These are phyloP conservation scores for Smittia sp. DNA, from an alignment of 2,888 invertebrate species.

Conservation along the genomic window DNA sequence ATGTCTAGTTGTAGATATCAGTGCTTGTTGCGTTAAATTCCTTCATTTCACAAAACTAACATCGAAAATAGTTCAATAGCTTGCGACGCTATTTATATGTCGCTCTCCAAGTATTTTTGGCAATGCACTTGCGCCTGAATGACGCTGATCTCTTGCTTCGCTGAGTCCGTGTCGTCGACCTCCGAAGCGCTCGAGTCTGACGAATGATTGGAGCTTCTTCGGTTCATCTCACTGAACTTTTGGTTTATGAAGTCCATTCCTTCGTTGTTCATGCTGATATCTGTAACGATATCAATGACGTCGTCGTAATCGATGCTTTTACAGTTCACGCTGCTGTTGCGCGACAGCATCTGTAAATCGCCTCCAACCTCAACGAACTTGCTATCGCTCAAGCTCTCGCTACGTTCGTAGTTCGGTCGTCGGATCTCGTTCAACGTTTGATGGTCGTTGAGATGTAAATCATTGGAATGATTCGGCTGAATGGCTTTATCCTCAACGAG, in stretches of 20 bases:
- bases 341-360: not conserved
- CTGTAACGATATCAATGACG: not conserved
- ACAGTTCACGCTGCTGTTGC: conserved; percentile 29
- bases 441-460: conserved; percentile 40
- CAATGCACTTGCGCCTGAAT: conserved; percentile 42
- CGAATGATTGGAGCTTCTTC: not conserved
- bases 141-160: conserved; percentile 30
- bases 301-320: conserved; percentile 28
- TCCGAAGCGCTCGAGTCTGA: conserved; percentile 36
- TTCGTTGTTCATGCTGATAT: conserved; percentile 5
- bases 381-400: conserved; percentile 11
- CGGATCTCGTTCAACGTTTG: conserved; percentile 24
- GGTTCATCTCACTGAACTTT: conserved; percentile 32
- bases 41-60: conserved; percentile 16
- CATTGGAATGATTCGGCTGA: conserved; percentile 30
- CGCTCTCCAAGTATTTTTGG: conserved; percentile 38
- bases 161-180: not conserved
- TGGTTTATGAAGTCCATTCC: conserved; percentile 28
- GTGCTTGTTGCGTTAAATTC: not conserved
- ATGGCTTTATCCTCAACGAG: conserved; percentile 35
- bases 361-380: not conserved
- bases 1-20: too few relatives aligned
- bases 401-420: not conserved
- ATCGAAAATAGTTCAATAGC: conserved; percentile 17
- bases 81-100: not conserved